Evolutionary conservation across 2,113 vertebrate species (phyloP).

Genomic region (Rhinichthys klamathensis): DNA sequence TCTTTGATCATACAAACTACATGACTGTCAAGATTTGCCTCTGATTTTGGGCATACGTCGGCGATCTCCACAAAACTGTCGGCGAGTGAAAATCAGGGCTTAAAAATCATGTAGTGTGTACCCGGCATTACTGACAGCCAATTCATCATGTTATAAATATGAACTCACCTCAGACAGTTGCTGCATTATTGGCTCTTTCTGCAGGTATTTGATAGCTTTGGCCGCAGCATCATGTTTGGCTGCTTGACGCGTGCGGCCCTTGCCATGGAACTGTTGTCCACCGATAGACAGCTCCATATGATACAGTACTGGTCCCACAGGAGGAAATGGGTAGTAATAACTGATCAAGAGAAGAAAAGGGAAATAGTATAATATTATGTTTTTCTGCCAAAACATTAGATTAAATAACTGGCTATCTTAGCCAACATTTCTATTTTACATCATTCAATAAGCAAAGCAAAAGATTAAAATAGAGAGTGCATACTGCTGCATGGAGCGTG

Average conservation of each 20-base stretch:
- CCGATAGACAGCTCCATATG: conserved; percentile 97
- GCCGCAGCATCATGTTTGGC: conserved; percentile 94
- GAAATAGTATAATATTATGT: too few species aligned
- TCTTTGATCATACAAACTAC: too few species aligned
- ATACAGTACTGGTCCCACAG: conserved; percentile 90
- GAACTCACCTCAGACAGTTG: conserved; percentile 81
- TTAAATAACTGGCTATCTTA: neutral
- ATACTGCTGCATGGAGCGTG: conserved; percentile 86
- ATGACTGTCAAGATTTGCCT: too few species aligned
- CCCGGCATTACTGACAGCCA: neutral
- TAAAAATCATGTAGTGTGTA: too few species aligned
- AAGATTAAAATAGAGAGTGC: conserved; percentile 42
- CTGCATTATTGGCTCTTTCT: conserved; percentile 90
- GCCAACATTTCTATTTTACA: neutral
- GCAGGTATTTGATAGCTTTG: conserved; percentile 91
- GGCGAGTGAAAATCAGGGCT: too few species aligned
- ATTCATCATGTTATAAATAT: neutral
- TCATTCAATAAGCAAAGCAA: neutral
- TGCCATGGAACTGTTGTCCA: conserved; percentile 94
- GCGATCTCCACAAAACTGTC: too few species aligned
- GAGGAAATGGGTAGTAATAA: conserved; percentile 97
- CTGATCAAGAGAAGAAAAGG: conserved; percentile 67
- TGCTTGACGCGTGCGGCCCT: conserved; percentile 93
- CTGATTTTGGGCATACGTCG: too few species aligned
- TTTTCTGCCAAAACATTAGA: neutral